phyloP scores from a whole-genome alignment of 2,113 vertebrate genomes.

The Camelus bactrianus region DNA sequence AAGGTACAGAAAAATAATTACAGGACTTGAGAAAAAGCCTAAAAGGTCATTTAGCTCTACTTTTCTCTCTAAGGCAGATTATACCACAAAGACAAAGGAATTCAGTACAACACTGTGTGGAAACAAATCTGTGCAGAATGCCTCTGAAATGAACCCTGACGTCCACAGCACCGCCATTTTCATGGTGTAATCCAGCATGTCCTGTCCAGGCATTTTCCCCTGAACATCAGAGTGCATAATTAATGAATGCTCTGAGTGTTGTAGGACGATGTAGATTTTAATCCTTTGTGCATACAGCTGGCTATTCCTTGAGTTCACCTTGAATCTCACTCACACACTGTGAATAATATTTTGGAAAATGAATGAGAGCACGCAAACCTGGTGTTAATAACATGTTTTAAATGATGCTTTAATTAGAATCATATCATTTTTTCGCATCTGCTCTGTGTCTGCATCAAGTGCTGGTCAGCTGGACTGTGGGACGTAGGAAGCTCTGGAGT shows the following conservation, averaged over 20 bases:
- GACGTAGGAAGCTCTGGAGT: background rate
- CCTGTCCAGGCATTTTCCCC: background rate
- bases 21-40: conserved; percentile 35
- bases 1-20: conserved; percentile 45
- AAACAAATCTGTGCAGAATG: conserved; percentile 57
- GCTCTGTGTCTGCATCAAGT: background rate
- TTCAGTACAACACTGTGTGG: conserved; percentile 23
- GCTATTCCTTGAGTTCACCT: conserved; percentile 33
- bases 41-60: conserved; percentile 39
- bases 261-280: background rate
- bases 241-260: conserved; percentile 40
- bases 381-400: background rate
- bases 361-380: background rate
- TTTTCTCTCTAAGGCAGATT: background rate
- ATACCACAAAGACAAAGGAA: conserved; percentile 30
- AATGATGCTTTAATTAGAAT: background rate
- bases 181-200: background rate
- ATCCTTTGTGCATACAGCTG: background rate
- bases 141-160: conserved; percentile 57
- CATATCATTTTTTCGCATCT: background rate
- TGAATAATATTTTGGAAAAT: conserved; percentile 52
- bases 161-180: background rate
- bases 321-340: background rate
- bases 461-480: background rate
- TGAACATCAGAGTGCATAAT: background rate